Conservation (phyloP, 2,797 vertebrate genomes). For the Lerista edwardsae region DNA sequence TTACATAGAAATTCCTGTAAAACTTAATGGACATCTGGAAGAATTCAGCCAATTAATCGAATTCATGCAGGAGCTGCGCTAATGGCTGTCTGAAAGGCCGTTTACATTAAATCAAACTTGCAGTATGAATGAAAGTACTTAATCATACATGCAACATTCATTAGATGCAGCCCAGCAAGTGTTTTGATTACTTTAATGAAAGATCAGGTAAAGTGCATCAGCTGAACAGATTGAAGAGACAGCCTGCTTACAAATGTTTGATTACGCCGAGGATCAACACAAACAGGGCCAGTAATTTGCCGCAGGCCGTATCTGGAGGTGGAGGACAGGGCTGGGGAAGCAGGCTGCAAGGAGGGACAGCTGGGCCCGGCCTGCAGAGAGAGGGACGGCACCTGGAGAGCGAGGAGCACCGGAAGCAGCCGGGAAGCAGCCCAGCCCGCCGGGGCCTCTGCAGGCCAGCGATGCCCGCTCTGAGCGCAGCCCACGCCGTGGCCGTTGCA, state of each 20-base stretch:
- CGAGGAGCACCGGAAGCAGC: too few species aligned
- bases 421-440: too few species aligned
- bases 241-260: constrained; percentile 85
- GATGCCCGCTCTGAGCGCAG: too few species aligned
- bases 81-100: constrained; percentile 86
- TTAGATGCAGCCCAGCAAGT: constrained; percentile 83
- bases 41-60: constrained; percentile 87
- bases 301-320: constrained; percentile 77
- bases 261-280: constrained; percentile 85
- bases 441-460: too few species aligned
- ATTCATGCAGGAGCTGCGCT: constrained; percentile 82
- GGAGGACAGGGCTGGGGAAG: constrained; percentile 63
- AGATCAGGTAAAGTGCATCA: constrained; percentile 87
- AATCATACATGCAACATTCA: constrained; percentile 88
- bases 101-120: constrained; percentile 87
- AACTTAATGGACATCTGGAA: constrained; percentile 87
- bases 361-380: constrained; percentile 61
- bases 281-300: constrained; percentile 82
- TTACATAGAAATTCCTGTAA: constrained; percentile 86
- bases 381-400: constrained; percentile 59
- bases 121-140: constrained; percentile 86
- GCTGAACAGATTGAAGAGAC: constrained; percentile 83
- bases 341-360: constrained; percentile 62
- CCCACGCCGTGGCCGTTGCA: too few species aligned
- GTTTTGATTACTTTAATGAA: constrained; percentile 86